Evolutionary conservation across 1,140 invertebrate species (phyloP), one percentile per base, ranked within the genome.

Genomic region (Prorops nasuta): DNA sequence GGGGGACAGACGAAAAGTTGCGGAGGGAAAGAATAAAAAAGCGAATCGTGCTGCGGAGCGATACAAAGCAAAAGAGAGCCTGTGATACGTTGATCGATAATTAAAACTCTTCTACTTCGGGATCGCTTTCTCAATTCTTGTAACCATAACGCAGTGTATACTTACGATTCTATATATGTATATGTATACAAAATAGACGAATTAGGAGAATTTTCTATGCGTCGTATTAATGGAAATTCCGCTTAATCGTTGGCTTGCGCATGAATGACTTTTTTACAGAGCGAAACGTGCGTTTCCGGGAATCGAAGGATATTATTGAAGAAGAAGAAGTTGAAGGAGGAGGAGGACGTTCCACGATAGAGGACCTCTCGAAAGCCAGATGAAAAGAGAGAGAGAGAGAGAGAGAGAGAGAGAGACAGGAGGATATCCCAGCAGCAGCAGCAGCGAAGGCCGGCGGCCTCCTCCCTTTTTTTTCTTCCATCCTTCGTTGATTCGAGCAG

Each of bases 401-500:
- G 1, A 12, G 18, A 38, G 8, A n/a, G 12, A 28, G n/a, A 41
- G 24, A 7, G 9, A 31, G 17, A 16, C 3, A 24, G 22, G 16
- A 19, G 18, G 16, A 6, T 19, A 21, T n/a, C 10, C 18, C 6
- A 31, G 34, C 8, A 18, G 3, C 9, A 15, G 21, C 15, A 37
- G 17, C 12, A 15, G 37, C 12, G 16, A 24, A 37, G 21, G 12
- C 12, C 24, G 6, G 6, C 24, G 36, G 7, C 18, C n/a, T 37
- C 36, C 10, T 17, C 36, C 36, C n/a, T n/a, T 15, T 7, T 15
- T 10, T 16, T 16, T 41, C 42, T 54, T 54, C 32, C 28, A 28
- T 41, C 32, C 34, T 24, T 44, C 40, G 52, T 39, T 14, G 46
- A 43, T 17, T 49, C 55, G 51, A 60, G 56, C 58, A 55, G 52